Percentiles rank a stretch among this genome's conserved stretches.
These are phyloP conservation scores for Pangasianodon hypophthalmus DNA, from an alignment of 2,113 vertebrate species.

Conservation along the genomic window DNA sequence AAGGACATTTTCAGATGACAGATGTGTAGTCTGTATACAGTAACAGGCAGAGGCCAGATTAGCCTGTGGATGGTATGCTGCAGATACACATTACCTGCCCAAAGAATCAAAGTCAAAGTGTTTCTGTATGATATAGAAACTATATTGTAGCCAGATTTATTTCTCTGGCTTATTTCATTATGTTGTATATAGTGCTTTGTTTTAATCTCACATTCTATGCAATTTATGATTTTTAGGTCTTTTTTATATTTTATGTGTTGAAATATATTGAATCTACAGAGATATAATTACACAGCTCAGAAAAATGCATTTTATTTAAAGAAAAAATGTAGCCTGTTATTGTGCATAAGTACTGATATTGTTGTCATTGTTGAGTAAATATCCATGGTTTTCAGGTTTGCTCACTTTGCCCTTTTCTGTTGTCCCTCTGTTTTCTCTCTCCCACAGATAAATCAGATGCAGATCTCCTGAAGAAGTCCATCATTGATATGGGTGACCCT, in stretches of 20 bases:
- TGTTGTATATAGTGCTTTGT: neutral
- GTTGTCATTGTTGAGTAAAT: neutral
- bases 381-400: neutral
- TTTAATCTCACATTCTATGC: neutral
- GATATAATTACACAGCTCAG: neutral
- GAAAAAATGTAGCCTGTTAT: neutral
- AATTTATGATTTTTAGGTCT: neutral
- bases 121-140: neutral
- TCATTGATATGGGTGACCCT: slow-evolving; percentile 79
- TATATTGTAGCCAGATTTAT: neutral
- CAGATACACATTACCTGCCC: neutral
- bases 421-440: neutral
- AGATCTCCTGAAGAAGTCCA: slow-evolving; percentile 68
- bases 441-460: slow-evolving; percentile 74
- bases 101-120: neutral
- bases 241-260: neutral
- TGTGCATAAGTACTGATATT: neutral
- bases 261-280: neutral
- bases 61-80: neutral
- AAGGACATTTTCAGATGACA: slow-evolving; percentile 26
- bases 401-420: neutral
- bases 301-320: neutral
- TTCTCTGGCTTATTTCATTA: neutral
- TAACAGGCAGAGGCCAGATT: neutral
- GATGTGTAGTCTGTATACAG: neutral